phyloP scores from a whole-genome alignment of 2,113 vertebrate genomes.

The Chrysochloris asiatica region DNA sequence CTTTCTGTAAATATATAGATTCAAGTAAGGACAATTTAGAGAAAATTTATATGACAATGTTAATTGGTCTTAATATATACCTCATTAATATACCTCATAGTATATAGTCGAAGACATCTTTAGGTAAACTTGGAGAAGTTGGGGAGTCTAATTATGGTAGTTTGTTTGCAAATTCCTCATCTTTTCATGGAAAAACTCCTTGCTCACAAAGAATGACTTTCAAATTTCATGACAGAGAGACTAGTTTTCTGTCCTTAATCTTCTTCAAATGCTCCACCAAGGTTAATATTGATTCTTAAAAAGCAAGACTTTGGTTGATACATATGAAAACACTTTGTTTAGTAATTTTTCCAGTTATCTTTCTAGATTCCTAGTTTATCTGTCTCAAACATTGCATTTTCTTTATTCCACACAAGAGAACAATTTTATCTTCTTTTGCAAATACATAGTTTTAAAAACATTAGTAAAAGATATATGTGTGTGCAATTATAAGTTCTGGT shows the following conservation, averaged over 20 bases:
- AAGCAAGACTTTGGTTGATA: background rate
- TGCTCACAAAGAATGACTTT: conserved; percentile 47
- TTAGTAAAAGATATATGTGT: background rate
- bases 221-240: background rate
- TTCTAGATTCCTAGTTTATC: conserved; percentile 7
- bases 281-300: conserved; percentile 13
- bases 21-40: conserved; percentile 40
- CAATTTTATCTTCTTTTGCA: conserved; percentile 41
- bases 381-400: conserved; percentile 46
- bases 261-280: background rate
- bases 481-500: background rate
- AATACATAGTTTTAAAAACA: conserved; percentile 37
- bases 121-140: background rate
- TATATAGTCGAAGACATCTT: background rate
- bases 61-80: background rate
- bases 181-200: background rate
- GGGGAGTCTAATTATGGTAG: background rate
- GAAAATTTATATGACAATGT: background rate
- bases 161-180: background rate
- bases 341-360: background rate
- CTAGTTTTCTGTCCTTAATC: background rate
- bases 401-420: conserved; percentile 7
- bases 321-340: conserved; percentile 38
- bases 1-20: conserved; percentile 67
- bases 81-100: background rate